Percentiles rank a stretch among this genome's conserved stretches.
Conservation (phyloP, 1,140 invertebrate genomes). For the Heliconius congener region DNA sequence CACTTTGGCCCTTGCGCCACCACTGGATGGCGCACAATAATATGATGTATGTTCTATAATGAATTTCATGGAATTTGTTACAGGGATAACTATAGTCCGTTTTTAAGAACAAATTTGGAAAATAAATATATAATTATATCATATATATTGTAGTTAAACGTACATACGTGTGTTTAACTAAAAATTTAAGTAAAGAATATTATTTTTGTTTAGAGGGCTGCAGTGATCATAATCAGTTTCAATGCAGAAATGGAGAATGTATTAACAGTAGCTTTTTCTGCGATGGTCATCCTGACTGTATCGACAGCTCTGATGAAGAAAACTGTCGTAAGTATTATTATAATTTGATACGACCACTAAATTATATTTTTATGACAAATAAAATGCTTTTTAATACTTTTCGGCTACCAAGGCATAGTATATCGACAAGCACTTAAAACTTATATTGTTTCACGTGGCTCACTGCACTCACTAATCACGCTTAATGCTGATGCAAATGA, state of each 20-base stretch:
- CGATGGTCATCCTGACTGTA: slow-evolving; percentile 83
- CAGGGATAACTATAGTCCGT: not conserved
- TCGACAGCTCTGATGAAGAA: slow-evolving; percentile 85
- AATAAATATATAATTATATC: not conserved
- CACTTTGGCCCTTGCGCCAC: too few relatives aligned
- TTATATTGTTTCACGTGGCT: slow-evolving; percentile 15
- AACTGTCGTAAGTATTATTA: slow-evolving; percentile 81
- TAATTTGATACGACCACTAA: not conserved
- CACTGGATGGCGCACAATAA: too few relatives aligned
- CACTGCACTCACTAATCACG: slow-evolving; percentile 35
- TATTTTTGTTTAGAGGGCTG: slow-evolving; percentile 63
- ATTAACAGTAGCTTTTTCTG: slow-evolving; percentile 89
- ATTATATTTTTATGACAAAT: not conserved
- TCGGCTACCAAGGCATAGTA: not conserved
- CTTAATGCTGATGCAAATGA: slow-evolving; percentile 20
- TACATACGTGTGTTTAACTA: too few relatives aligned
- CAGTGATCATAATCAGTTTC: slow-evolving; percentile 65
- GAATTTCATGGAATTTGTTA: too few relatives aligned
- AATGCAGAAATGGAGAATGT: slow-evolving; percentile 84
- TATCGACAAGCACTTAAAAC: slow-evolving; percentile 5
- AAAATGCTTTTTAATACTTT: slow-evolving; percentile 14
- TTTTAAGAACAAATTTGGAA: not conserved
- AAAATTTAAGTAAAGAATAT: not conserved
- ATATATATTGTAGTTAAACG: too few relatives aligned
- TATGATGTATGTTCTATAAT: too few relatives aligned